These are phyloP conservation scores for Heterotilapia buettikoferi DNA, from an alignment of 2,113 vertebrate genomes.

Conservation along the genomic window DNA sequence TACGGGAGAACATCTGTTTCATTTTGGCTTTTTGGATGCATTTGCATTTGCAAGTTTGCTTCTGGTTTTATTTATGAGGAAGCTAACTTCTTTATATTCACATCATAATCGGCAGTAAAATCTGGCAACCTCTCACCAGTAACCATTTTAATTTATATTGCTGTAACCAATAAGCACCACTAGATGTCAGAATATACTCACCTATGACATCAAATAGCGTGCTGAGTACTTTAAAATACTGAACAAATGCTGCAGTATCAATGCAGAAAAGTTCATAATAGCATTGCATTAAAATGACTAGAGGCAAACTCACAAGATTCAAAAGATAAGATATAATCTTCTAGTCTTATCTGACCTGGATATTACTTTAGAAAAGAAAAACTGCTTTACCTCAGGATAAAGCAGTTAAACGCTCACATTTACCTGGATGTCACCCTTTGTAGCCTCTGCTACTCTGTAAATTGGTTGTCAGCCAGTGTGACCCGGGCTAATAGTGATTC, in stretches of 20 bases:
- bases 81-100: neutral
- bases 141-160: neutral
- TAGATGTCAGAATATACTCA: constrained; percentile 48
- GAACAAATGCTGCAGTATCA: neutral
- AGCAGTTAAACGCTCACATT: neutral
- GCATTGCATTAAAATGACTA: neutral
- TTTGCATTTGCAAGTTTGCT: neutral
- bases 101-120: neutral
- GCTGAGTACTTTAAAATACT: neutral
- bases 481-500: constrained; percentile 55
- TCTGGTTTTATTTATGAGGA: neutral
- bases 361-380: neutral
- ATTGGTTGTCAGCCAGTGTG: constrained; percentile 54
- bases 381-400: neutral
- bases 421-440: constrained; percentile 16
- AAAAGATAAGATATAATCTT: neutral
- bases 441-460: constrained; percentile 1
- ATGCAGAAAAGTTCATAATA: neutral
- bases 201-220: neutral
- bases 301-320: neutral
- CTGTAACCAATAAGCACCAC: neutral
- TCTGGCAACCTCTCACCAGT: neutral
- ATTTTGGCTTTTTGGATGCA: neutral
- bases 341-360: neutral
- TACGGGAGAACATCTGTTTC: neutral